Conservation (phyloP, 2,888 invertebrate genomes). For the Dione vanillae region DNA sequence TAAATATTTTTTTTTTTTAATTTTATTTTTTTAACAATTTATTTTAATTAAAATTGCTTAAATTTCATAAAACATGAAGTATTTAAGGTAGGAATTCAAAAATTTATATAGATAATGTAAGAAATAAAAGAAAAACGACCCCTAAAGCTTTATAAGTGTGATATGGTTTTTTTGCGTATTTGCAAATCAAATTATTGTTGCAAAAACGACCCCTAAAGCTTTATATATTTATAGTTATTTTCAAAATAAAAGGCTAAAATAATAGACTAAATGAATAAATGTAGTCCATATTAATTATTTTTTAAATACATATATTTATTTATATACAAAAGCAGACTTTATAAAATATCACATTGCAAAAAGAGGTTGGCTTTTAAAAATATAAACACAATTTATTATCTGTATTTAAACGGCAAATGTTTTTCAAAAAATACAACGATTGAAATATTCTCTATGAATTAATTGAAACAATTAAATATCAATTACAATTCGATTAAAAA, state of each 20-base stretch:
- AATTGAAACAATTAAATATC: neutral
- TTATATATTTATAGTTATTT: too few species aligned
- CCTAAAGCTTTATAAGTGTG: too few species aligned
- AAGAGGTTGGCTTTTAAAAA: slow-evolving; percentile 33
- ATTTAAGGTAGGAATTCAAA: too few species aligned
- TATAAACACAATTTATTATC: slow-evolving; percentile 1
- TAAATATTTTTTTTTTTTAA: too few species aligned
- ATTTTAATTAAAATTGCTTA: too few species aligned
- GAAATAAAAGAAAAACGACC: too few species aligned
- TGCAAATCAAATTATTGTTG: too few species aligned
- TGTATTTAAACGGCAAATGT: neutral
- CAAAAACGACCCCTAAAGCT: too few species aligned
- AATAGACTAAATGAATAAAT: neutral
- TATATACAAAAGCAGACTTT: slow-evolving; percentile 47
- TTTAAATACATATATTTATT: slow-evolving; percentile 28
- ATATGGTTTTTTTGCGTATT: neutral
- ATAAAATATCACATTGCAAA: slow-evolving; percentile 46
- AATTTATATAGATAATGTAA: too few species aligned
- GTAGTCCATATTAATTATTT: slow-evolving; percentile 20
- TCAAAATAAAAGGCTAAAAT: neutral
- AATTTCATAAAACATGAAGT: too few species aligned
- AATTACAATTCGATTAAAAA: neutral
- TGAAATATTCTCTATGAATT: neutral
- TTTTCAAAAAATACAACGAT: neutral
- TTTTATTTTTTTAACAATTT: too few species aligned